Conservation (phyloP, 1,140 invertebrate species). For the Papilio aristodemus region DNA sequence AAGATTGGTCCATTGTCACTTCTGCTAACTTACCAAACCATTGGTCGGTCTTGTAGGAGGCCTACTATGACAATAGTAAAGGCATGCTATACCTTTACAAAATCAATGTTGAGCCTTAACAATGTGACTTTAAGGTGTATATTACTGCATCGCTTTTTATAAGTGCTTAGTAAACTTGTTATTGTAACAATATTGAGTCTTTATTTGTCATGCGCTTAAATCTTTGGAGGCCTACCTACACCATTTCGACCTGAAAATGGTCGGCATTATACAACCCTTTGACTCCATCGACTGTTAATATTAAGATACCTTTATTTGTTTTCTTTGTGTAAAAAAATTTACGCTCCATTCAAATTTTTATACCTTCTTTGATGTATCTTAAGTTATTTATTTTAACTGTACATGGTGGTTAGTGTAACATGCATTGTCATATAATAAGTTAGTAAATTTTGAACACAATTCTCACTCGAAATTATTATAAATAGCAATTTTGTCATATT, state of each 20-base stretch:
- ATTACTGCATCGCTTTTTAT: no score
- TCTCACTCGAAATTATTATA: slow-evolving; percentile 13
- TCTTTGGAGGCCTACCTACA: no score
- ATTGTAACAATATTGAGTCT: no score
- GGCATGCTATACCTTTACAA: no score
- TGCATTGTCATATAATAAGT: neutral
- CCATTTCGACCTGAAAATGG: neutral
- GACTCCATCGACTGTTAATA: neutral
- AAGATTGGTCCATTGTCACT: no score
- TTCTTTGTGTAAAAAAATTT: slow-evolving; percentile 2
- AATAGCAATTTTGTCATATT: slow-evolving; percentile 33
- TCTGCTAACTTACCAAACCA: no score
- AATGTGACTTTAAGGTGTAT: no score
- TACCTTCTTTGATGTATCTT: neutral
- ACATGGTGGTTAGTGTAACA: neutral
- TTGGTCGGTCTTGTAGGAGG: no score
- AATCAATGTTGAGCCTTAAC: no score
- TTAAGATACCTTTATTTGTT: neutral
- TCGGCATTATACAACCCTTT: neutral
- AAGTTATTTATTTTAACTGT: neutral
- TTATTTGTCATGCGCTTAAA: no score
- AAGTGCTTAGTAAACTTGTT: no score
- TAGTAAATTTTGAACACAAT: slow-evolving; percentile 21
- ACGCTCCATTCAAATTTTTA: neutral
- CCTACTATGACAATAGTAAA: no score